These are phyloP conservation scores for Dendrocincla fuliginosa DNA, from an alignment of 2,797 vertebrate genomes.

Conservation along the genomic window DNA sequence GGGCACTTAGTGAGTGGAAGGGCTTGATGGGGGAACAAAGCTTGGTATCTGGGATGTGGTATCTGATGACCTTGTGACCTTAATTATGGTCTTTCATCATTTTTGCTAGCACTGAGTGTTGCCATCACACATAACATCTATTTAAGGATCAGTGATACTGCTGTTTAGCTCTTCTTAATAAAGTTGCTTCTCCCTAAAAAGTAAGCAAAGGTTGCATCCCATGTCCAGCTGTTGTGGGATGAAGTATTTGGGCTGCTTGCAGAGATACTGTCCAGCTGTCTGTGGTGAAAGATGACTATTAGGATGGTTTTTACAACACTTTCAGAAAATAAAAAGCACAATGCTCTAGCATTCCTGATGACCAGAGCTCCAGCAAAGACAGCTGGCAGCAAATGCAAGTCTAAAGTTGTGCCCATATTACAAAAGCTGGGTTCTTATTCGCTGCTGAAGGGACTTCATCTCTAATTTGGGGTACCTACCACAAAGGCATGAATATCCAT, in stretches of 20 bases:
- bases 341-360: neutral
- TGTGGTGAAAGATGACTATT: neutral
- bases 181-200: neutral
- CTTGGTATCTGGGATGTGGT: neutral
- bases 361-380: neutral
- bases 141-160: neutral
- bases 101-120: neutral
- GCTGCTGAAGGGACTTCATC: neutral
- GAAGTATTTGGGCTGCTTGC: neutral
- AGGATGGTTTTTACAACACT: neutral
- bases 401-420: neutral
- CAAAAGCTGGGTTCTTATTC: neutral
- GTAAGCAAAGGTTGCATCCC: neutral
- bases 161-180: neutral
- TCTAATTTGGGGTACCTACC: neutral
- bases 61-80: neutral
- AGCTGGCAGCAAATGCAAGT: neutral
- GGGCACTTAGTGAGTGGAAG: neutral
- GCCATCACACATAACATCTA: neutral
- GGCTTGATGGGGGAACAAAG: neutral
- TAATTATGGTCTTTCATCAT: neutral
- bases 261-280: neutral
- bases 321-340: neutral
- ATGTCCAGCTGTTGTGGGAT: neutral
- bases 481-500: neutral